These are phyloP conservation scores for Tetrao urogallus DNA, from an alignment of 2,113 vertebrate genomes.

Conservation along the genomic window DNA sequence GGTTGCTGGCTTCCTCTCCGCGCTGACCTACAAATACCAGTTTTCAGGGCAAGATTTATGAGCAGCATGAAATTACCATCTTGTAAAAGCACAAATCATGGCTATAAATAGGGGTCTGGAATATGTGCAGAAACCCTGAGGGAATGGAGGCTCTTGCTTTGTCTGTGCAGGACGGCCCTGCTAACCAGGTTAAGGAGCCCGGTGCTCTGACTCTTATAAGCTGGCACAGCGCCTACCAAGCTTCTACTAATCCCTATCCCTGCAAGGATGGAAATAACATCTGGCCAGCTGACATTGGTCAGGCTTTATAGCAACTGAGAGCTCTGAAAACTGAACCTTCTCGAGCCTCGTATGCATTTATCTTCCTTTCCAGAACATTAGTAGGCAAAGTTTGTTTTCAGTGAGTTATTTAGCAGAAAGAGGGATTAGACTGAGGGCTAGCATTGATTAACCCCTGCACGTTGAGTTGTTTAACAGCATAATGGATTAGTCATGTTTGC, in stretches of 20 bases:
- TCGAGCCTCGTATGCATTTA: conserved; percentile 28
- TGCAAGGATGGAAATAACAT: conserved; percentile 34
- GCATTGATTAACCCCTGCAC: conserved; percentile 69
- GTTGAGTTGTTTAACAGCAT: conserved; percentile 68
- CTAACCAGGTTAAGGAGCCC: neutral
- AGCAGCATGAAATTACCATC: conserved; percentile 27
- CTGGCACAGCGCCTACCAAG: neutral
- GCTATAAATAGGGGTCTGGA: conserved; percentile 60
- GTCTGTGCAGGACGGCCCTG: neutral
- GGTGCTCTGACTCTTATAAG: neutral
- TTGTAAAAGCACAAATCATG: neutral
- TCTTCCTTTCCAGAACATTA: conserved; percentile 39
- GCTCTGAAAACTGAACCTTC: conserved; percentile 27
- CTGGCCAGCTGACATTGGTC: neutral
- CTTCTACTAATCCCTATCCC: conserved; percentile 15
- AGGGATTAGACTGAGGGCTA: conserved; percentile 44
- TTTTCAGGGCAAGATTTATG: conserved; percentile 31
- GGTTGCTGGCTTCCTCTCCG: conserved; percentile 40
- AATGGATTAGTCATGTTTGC: conserved; percentile 61
- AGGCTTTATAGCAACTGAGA: neutral
- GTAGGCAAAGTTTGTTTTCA: conserved; percentile 29
- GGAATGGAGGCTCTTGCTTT: neutral
- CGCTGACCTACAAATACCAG: conserved; percentile 26
- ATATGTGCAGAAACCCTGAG: neutral
- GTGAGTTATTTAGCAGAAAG: conserved; percentile 46